Evolutionary conservation across 2,113 vertebrate genomes (phyloP).

Genomic region (Axis porcinus): DNA sequence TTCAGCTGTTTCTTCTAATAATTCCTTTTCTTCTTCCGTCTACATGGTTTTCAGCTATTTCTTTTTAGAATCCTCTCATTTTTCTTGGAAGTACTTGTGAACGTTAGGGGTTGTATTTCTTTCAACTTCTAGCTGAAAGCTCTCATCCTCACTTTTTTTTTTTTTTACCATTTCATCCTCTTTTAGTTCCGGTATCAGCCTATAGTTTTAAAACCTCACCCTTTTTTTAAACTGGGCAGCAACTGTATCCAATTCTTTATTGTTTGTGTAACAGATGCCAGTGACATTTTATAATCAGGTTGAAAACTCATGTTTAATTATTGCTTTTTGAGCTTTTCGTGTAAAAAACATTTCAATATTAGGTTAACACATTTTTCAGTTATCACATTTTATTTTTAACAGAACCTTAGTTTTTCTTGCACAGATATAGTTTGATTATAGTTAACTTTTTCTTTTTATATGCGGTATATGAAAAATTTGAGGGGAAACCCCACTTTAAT

Average conservation of each 20-base stretch:
- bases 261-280: slow-evolving; percentile 41
- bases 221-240: background rate
- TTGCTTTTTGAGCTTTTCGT: slow-evolving; percentile 27
- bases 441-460: slow-evolving; percentile 8
- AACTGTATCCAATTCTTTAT: background rate
- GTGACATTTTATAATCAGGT: slow-evolving; percentile 45
- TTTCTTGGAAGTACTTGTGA: background rate
- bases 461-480: background rate
- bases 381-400: slow-evolving; percentile 15
- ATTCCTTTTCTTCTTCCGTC: background rate
- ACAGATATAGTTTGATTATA: background rate
- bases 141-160: background rate
- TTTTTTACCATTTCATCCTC: background rate
- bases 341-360: background rate
- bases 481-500: background rate
- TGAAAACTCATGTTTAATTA: slow-evolving; percentile 29
- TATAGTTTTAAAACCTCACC: background rate
- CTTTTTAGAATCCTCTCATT: background rate
- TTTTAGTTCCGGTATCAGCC: background rate
- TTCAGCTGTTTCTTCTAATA: background rate
- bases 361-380: slow-evolving; percentile 13
- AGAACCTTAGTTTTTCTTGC: slow-evolving; percentile 14
- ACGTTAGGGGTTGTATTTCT: background rate
- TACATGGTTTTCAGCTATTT: background rate
- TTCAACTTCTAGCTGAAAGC: background rate